Conservation (phyloP, 1,140 invertebrate genomes). For the Pseudachorutes palmiensis region DNA sequence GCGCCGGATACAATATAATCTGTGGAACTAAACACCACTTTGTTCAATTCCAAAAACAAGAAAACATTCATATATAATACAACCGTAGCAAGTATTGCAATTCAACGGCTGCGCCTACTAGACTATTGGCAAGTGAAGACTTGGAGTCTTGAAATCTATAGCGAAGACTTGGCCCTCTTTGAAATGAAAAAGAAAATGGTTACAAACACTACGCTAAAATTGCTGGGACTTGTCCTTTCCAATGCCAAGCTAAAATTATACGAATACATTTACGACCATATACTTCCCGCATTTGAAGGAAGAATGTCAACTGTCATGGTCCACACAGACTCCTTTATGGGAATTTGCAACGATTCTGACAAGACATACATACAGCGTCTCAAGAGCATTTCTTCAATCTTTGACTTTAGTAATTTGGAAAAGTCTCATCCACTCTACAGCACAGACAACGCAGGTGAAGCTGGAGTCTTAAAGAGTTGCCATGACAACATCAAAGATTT, state of each 20-base stretch:
- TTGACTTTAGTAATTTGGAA: background rate
- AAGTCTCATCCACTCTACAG: background rate
- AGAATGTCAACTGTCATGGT: background rate
- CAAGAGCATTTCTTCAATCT: background rate
- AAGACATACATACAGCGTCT: background rate
- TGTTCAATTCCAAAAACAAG: too few relatives aligned
- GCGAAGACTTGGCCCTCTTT: background rate
- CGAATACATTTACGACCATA: background rate
- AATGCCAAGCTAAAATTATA: background rate
- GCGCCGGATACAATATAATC: too few relatives aligned
- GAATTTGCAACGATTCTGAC: slow-evolving; percentile 3
- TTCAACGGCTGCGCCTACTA: background rate
- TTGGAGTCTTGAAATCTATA: background rate
- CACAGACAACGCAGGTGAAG: background rate
- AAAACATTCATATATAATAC: too few relatives aligned
- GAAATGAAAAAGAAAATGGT: background rate
- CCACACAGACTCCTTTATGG: background rate
- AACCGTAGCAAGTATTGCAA: background rate
- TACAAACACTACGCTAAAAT: background rate
- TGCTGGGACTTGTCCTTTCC: background rate
- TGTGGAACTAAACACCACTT: too few relatives aligned
- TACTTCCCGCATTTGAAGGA: background rate
- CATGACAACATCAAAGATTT: background rate
- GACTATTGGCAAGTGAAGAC: background rate
- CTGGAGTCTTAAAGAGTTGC: background rate